A percentile compares a stretch with the other conserved stretches of the same genome.
These are phyloP conservation scores for Actinia tenebrosa DNA, from an alignment of 64 coral and sea anemone species.

Conservation along the genomic window DNA sequence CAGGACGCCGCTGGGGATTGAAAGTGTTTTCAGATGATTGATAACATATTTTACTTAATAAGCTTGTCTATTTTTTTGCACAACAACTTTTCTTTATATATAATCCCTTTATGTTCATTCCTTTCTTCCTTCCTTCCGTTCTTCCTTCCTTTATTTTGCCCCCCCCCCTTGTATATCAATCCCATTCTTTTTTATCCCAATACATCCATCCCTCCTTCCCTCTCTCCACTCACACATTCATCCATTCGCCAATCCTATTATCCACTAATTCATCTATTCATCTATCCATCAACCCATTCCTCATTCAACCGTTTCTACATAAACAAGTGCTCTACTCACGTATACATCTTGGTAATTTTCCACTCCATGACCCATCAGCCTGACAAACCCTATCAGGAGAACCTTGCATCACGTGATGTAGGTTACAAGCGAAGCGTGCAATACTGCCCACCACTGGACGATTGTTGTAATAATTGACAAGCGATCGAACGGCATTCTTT, in stretches of 20 bases:
- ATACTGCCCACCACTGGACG: constrained; percentile 19
- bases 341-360: constrained; percentile 45
- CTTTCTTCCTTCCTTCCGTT: too few relatives aligned
- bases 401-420: constrained; percentile 38
- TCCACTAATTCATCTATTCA: too few relatives aligned
- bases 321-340: constrained; percentile 6
- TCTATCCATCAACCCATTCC: too few relatives aligned
- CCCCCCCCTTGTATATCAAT: too few relatives aligned
- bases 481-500: constrained; percentile 9
- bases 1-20: constrained; percentile 41
- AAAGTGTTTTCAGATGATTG: not conserved
- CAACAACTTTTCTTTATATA: not conserved
- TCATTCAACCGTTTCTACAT: too few relatives aligned
- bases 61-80: not conserved
- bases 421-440: constrained; percentile 38
- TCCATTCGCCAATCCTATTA: too few relatives aligned
- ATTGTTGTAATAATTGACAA: not conserved
- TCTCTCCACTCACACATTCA: too few relatives aligned
- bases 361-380: constrained; percentile 41
- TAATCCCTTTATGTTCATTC: too few relatives aligned
- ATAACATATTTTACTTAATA: too few relatives aligned
- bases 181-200: too few relatives aligned
- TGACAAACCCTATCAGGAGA: constrained; percentile 34
- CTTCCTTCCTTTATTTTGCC: too few relatives aligned
- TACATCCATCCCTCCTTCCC: too few relatives aligned